phyloP scores from a whole-genome alignment of 2,113 vertebrate species.

The Sinocyclocheilus rhinocerous region DNA sequence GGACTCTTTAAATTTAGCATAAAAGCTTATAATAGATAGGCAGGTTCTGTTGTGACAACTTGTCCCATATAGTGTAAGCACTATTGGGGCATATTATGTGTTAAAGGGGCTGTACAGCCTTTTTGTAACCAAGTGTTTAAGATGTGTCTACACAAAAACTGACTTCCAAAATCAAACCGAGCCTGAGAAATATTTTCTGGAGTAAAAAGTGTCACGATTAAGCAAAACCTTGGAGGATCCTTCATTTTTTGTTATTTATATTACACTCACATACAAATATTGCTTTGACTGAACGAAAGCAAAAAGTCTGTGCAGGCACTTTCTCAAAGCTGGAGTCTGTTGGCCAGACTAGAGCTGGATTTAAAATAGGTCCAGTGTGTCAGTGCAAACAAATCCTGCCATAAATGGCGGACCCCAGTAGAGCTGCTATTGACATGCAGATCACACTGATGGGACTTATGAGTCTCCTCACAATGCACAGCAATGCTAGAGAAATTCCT shows the following conservation, averaged over 20 bases:
- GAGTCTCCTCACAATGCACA: constrained; percentile 6
- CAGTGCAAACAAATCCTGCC: constrained; percentile 37
- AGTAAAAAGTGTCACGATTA: not conserved
- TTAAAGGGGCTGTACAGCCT: not conserved
- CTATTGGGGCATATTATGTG: not conserved
- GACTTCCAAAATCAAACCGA: not conserved
- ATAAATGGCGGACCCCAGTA: constrained; percentile 51
- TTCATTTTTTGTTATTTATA: not conserved
- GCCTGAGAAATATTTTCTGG: not conserved
- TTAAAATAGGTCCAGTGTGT: constrained; percentile 48
- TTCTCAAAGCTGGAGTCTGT: not conserved
- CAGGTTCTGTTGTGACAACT: not conserved
- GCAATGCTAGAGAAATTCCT: not conserved
- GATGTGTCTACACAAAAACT: not conserved
- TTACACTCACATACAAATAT: not conserved
- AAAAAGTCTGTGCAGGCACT: not conserved
- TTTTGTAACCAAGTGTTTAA: too few species aligned
- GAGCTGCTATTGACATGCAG: constrained; percentile 65
- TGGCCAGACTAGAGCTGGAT: not conserved
- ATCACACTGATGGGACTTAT: constrained; percentile 52
- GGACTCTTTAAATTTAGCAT: not conserved
- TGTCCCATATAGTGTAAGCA: not conserved
- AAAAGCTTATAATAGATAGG: not conserved
- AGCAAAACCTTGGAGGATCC: not conserved
- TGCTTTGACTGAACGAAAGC: not conserved